Conservation (phyloP, 2,113 vertebrate genomes). For the Cricetomys ansorgei region DNA sequence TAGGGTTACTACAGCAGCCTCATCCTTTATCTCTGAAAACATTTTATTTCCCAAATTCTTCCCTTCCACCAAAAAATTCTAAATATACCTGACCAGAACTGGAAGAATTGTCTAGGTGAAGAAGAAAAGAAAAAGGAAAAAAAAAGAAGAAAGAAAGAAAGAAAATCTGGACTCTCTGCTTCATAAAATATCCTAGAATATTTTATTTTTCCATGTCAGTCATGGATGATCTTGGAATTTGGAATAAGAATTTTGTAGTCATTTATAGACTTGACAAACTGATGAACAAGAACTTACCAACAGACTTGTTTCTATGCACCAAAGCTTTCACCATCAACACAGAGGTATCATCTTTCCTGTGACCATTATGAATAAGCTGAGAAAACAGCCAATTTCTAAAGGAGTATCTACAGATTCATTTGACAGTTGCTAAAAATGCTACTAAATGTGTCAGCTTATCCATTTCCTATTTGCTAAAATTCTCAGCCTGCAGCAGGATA, state of each 20-base stretch:
- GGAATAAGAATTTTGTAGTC: conserved; percentile 61
- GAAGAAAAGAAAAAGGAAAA: not conserved
- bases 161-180: not conserved
- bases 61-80: not conserved
- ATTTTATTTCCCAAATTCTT: not conserved
- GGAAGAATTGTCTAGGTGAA: conserved; percentile 3
- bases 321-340: conserved; percentile 50
- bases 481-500: not conserved
- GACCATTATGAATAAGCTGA: conserved; percentile 73
- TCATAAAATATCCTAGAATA: conserved; percentile 27
- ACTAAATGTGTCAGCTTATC: conserved; percentile 69
- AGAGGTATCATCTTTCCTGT: conserved; percentile 73
- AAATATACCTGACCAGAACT: not conserved
- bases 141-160: not conserved
- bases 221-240: conserved; percentile 21
- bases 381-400: conserved; percentile 70
- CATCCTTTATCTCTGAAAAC: not conserved
- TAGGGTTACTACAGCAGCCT: not conserved
- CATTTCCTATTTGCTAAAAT: conserved; percentile 28
- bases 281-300: conserved; percentile 75
- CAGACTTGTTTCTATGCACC: conserved; percentile 53
- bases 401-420: conserved; percentile 43
- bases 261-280: conserved; percentile 70
- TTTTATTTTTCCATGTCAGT: conserved; percentile 63
- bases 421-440: conserved; percentile 68